Conservation (phyloP, 2,797 vertebrate genomes). For the Ciconia nigra region DNA sequence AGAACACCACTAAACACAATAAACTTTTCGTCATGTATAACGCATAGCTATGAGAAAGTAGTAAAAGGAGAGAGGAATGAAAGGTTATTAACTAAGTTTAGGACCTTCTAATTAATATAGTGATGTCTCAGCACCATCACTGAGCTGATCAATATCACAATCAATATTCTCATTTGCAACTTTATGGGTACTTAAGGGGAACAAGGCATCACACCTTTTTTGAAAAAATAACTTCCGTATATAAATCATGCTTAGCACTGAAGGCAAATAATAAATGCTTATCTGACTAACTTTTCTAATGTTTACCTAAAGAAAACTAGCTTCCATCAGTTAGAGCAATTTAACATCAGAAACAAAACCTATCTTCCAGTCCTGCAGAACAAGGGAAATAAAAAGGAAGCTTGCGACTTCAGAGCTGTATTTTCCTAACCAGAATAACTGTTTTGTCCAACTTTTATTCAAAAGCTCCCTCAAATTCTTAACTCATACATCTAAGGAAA, state of each 20-base stretch:
- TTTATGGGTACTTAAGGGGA: not conserved
- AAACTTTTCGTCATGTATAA: not conserved
- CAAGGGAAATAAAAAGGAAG: not conserved
- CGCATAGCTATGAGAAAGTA: not conserved
- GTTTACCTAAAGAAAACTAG: not conserved
- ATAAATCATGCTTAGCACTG: not conserved
- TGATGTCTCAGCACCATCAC: not conserved
- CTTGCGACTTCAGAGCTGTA: not conserved
- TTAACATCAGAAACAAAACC: not conserved
- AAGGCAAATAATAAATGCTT: not conserved
- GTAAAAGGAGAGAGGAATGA: not conserved
- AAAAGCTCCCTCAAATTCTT: not conserved
- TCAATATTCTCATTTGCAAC: not conserved
- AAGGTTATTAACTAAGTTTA: not conserved
- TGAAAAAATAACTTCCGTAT: not conserved
- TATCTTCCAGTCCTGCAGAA: not conserved
- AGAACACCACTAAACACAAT: not conserved
- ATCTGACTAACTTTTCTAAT: not conserved
- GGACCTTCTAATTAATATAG: not conserved
- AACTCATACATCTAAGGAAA: not conserved
- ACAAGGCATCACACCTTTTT: not conserved
- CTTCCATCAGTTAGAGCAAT: not conserved
- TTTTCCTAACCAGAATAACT: not conserved
- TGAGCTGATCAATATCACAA: not conserved
- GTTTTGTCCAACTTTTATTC: not conserved